phyloP scores from a whole-genome alignment of 2,888 invertebrate species.

The Hetaerina titia region DNA sequence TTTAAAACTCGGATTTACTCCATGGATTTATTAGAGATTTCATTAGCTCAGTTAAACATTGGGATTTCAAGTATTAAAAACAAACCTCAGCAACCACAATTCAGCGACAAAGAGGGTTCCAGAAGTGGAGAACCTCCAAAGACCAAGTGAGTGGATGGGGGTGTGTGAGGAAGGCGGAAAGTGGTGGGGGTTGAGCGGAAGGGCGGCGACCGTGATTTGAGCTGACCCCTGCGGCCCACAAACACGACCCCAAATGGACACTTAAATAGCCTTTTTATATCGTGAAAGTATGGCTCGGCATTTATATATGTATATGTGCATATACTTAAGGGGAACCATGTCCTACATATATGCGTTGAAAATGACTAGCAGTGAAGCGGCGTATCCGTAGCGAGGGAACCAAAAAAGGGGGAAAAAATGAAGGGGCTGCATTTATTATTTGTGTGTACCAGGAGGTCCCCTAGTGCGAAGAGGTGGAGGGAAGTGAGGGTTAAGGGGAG shows the following conservation, averaged over 20 bases:
- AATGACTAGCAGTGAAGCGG: neutral
- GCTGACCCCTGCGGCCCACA: conserved; percentile 48
- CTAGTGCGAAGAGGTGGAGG: neutral
- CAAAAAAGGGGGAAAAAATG: neutral
- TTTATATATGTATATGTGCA: neutral
- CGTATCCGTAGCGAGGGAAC: neutral
- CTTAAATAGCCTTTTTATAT: conserved; percentile 56
- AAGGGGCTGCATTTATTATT: conserved; percentile 40
- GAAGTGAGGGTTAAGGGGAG: neutral
- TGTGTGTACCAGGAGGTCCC: conserved; percentile 11
- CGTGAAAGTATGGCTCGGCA: neutral
- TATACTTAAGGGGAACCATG: neutral
- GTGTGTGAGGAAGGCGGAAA: neutral
- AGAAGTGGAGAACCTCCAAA: neutral
- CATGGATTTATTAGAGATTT: no score
- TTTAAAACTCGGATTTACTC: no score
- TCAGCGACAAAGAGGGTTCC: no score
- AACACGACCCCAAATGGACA: conserved; percentile 62
- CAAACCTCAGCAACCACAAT: no score
- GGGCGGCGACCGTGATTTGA: conserved; percentile 26
- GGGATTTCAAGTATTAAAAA: no score
- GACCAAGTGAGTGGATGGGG: neutral
- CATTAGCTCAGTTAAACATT: no score
- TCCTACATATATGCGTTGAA: neutral
- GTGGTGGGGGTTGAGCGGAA: conserved; percentile 15